A percentile compares a stretch with the other conserved stretches of the same genome.
These are phyloP conservation scores for Caloenas nicobarica DNA, from an alignment of 2,113 vertebrate genomes.

Conservation along the genomic window DNA sequence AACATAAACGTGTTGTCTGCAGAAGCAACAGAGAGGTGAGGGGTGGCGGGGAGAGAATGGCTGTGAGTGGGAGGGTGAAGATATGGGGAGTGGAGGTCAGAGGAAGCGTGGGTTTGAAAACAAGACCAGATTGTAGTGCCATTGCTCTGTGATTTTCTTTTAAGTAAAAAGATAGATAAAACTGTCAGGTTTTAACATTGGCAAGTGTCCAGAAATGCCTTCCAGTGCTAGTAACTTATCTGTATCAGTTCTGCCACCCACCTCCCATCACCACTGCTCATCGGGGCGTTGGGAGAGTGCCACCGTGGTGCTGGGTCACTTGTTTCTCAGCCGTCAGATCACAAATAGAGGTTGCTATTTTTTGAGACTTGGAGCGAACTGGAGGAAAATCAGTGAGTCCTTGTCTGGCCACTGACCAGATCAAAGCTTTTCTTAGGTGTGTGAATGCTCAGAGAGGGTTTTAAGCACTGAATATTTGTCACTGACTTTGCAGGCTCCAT, in stretches of 20 bases:
- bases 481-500: constrained; percentile 6
- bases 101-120: constrained; percentile 17
- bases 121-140: constrained; percentile 10
- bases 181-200: not conserved
- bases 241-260: not conserved
- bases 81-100: not conserved
- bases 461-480: constrained; percentile 24
- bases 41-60: constrained; percentile 11
- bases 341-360: not conserved
- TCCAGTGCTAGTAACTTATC: not conserved
- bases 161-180: constrained; percentile 20
- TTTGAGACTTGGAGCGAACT: not conserved
- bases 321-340: not conserved
- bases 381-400: not conserved
- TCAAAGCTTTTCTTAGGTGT: not conserved
- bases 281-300: not conserved
- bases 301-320: not conserved
- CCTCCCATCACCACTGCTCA: not conserved
- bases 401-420: not conserved
- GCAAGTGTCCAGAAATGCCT: not conserved
- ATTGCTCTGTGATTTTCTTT: not conserved
- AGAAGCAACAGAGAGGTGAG: not conserved
- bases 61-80: constrained; percentile 21
- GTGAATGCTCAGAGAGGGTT: constrained; percentile 12
- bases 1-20: not conserved